These are phyloP conservation scores for Aphrophora alni DNA, from an alignment of 2,888 invertebrate species.

Conservation along the genomic window DNA sequence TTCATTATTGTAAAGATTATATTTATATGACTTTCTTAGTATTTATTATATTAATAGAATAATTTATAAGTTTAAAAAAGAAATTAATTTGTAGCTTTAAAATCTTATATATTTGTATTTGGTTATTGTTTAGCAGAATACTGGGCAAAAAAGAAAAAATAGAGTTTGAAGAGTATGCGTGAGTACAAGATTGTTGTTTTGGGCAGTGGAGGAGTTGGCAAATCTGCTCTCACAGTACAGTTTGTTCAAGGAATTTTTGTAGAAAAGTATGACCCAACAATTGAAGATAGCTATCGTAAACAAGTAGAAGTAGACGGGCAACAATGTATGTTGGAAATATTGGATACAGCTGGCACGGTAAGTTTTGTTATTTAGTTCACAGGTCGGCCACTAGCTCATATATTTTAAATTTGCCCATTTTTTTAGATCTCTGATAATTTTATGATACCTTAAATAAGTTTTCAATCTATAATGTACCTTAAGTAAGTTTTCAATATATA, in stretches of 20 bases:
- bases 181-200: constrained; percentile 99
- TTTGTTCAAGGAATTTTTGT: constrained; percentile 99
- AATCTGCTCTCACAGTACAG: constrained; percentile 96
- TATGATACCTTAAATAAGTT: too few species aligned
- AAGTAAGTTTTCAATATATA: too few species aligned
- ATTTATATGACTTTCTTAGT: too few species aligned
- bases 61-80: too few species aligned
- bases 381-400: too few species aligned
- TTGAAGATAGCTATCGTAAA: constrained; percentile 99
- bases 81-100: too few species aligned
- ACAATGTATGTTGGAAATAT: constrained; percentile 99
- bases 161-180: constrained; percentile 74
- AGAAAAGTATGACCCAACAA: constrained; percentile 99
- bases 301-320: constrained; percentile 99
- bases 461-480: too few species aligned
- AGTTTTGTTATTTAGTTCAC: constrained; percentile 55
- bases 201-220: constrained; percentile 99
- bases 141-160: neutral
- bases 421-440: too few species aligned
- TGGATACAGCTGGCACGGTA: constrained; percentile 99
- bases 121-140: neutral
- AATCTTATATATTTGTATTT: neutral
- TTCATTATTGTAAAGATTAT: too few species aligned
- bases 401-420: too few species aligned
- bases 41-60: too few species aligned